phyloP scores from a whole-genome alignment of 2,888 invertebrate species.

The Pocota personata region DNA sequence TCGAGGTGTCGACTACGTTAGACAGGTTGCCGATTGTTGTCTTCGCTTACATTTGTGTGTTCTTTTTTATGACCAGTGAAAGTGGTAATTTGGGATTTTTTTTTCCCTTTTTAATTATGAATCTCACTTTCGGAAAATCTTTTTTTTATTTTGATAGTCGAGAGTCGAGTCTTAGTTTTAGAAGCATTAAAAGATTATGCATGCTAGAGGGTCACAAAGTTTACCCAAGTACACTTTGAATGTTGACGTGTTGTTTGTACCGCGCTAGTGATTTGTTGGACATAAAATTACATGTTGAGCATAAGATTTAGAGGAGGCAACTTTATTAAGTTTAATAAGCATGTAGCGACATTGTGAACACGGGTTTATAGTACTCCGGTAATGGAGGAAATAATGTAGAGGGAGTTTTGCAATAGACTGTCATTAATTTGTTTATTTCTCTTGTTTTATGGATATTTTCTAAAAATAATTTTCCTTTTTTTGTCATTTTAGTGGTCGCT shows the following conservation, averaged over 20 bases:
- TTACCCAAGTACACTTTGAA: neutral
- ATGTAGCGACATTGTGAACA: constrained; percentile 16
- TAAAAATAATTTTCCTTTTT: neutral
- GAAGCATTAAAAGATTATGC: neutral
- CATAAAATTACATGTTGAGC: neutral
- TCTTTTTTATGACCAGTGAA: constrained; percentile 57
- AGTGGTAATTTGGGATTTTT: constrained; percentile 52
- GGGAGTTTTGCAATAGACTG: constrained; percentile 26
- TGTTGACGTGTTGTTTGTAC: neutral
- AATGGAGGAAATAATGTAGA: constrained; percentile 16
- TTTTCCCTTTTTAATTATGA: constrained; percentile 24
- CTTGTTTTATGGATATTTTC: neutral
- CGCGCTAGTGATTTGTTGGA: constrained; percentile 18
- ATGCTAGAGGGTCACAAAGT: constrained; percentile 9
- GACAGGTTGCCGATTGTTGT: constrained; percentile 24
- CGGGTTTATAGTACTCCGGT: constrained; percentile 21
- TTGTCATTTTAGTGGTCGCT: constrained; percentile 79
- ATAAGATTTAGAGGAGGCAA: neutral
- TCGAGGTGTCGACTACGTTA: constrained; percentile 26
- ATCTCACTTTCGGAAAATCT: constrained; percentile 32
- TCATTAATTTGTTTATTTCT: neutral
- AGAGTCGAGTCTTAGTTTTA: neutral
- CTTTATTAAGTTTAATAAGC: constrained; percentile 41
- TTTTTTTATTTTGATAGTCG: neutral
- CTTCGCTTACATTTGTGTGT: constrained; percentile 1